Evolutionary conservation across 2,797 vertebrate species (phyloP), one percentile per base, ranked within the genome.

Genomic region (Anguilla pacifica): DNA sequence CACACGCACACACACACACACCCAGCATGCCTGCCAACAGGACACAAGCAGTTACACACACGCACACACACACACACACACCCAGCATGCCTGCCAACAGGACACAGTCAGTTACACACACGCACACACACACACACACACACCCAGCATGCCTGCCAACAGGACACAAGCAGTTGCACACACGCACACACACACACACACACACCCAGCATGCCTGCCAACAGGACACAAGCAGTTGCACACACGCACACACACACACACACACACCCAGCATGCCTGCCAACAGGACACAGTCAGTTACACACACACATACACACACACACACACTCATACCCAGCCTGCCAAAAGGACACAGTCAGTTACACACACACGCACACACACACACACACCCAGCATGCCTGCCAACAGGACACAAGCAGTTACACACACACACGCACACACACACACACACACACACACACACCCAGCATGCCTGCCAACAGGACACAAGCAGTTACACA

Each of bases 221-320:
- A n/a, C n/a, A n/a, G n/a, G n/a, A 49, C 77, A 6, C 79, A 15
- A 82, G 2, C 28, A 90, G 81, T 88, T 85, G 83, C 92, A 53
- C 19, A 28, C 31, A n/a, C 19, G 5, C 22, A 85, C 10, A 39
- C 64, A 25, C 15, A 22, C n/a, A 4, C 39, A 46, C 55, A 61
- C 98, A 13, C 98, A 98, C 93, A 99, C 94, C 95, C 98, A 99
- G 94, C 6, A 6, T 2, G 49, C 49, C 49, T 49, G 49, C 81
- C 90, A 87, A 43, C 3, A 17, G 22, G 64, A 39, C 70, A 74
- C 31, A 35, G 1, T 7, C 70, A 22, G 9, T 35, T 0, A 74
- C 70, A 74, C 70, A 74, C 70, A 35, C 70, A 25, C 64, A 25
- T 4, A 70, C 22, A 70, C 64, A 70, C n/a, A 70, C 64, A 70